Percentiles rank a stretch among this genome's conserved stretches.
Conservation (phyloP, 2,113 vertebrate species). For the Istiophorus platypterus region DNA sequence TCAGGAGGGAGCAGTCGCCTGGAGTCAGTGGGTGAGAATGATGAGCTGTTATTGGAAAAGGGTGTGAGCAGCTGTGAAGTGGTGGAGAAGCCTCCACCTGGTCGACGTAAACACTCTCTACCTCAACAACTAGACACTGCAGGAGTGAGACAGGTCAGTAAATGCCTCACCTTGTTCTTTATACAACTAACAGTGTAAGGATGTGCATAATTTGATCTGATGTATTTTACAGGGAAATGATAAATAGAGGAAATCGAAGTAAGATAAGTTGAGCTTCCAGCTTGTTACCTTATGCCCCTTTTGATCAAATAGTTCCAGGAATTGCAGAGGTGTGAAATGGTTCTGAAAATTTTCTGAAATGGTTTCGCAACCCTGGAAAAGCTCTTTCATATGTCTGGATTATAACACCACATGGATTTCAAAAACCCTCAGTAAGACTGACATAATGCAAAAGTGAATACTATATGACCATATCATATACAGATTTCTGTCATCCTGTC, state of each 20-base stretch:
- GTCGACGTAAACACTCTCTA: slow-evolving; percentile 93
- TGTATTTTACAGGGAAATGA: too few species aligned
- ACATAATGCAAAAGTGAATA: too few species aligned
- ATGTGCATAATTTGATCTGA: background rate
- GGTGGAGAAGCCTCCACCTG: slow-evolving; percentile 85
- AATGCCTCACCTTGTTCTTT: background rate
- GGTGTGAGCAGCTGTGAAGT: slow-evolving; percentile 83
- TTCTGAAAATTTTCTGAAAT: too few species aligned
- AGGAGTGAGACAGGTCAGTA: slow-evolving; percentile 89
- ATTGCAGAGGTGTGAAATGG: too few species aligned
- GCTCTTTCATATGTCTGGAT: too few species aligned
- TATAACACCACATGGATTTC: too few species aligned
- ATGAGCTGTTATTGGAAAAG: slow-evolving; percentile 91
- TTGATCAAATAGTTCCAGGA: background rate
- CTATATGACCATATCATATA: too few species aligned
- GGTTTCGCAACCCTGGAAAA: too few species aligned
- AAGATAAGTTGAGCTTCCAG: too few species aligned
- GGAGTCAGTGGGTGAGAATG: slow-evolving; percentile 96
- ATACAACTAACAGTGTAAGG: background rate
- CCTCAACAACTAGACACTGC: slow-evolving; percentile 91
- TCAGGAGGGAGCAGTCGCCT: slow-evolving; percentile 89
- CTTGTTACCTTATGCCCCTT: background rate
- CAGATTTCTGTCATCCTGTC: too few species aligned
- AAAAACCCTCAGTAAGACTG: too few species aligned
- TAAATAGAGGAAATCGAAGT: too few species aligned